Conservation (phyloP, 2,797 vertebrate species). For the Spondyliosoma cantharus region DNA sequence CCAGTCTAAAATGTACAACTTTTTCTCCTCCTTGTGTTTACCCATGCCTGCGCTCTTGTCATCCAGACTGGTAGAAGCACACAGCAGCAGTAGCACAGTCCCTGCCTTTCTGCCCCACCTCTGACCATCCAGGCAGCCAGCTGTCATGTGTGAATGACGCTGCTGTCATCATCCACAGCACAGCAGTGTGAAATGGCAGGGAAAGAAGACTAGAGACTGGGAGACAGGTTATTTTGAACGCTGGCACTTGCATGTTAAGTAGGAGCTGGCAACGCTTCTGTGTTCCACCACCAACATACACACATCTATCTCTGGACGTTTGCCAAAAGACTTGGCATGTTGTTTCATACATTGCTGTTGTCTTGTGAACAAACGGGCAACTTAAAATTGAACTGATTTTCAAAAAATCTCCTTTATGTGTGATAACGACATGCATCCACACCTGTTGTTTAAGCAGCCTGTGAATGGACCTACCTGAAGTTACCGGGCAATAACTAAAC, state of each 20-base stretch:
- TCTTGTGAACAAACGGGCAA: neutral
- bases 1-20: neutral
- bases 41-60: neutral
- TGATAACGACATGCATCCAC: neutral
- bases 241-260: slow-evolving; percentile 69
- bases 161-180: slow-evolving; percentile 67
- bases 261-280: slow-evolving; percentile 53
- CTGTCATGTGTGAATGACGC: slow-evolving; percentile 80
- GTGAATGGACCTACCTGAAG: no score
- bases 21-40: slow-evolving; percentile 17
- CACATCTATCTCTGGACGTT: slow-evolving; percentile 23
- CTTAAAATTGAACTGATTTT: neutral
- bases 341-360: slow-evolving; percentile 14
- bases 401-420: rapidly evolving
- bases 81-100: slow-evolving; percentile 32
- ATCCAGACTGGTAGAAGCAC: slow-evolving; percentile 30
- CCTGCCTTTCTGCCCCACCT: slow-evolving; percentile 53
- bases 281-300: slow-evolving; percentile 30
- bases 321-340: slow-evolving; percentile 21
- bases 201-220: slow-evolving; percentile 37
- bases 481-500: neutral
- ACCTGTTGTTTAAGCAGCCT: no score
- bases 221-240: slow-evolving; percentile 68
- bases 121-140: slow-evolving; percentile 61
- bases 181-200: slow-evolving; percentile 72